These are phyloP conservation scores for Gopherus flavomarginatus DNA, from an alignment of 2,113 vertebrate genomes.

Conservation along the genomic window DNA sequence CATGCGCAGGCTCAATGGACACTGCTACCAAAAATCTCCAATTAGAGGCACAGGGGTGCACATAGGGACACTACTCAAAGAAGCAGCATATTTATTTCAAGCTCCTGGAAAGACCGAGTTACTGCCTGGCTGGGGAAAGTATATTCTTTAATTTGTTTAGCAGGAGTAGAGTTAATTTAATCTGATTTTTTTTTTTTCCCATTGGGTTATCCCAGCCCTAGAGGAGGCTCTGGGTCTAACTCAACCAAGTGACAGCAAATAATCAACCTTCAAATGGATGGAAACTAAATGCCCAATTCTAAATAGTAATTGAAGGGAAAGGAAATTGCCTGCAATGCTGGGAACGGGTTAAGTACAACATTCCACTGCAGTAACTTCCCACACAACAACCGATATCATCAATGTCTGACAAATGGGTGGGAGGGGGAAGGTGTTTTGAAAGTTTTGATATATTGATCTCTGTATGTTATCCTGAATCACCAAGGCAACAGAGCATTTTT, in stretches of 20 bases:
- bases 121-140: neutral
- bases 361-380: neutral
- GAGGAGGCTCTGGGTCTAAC: neutral
- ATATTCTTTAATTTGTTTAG: neutral
- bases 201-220: neutral
- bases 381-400: neutral
- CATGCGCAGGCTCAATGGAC: no score
- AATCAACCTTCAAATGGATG: neutral
- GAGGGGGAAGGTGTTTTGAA: neutral
- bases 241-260: neutral
- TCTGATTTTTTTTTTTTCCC: neutral
- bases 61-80: no score
- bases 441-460: neutral
- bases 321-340: neutral
- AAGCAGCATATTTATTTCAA: neutral
- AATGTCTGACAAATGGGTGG: neutral
- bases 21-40: no score
- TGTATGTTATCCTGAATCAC: neutral
- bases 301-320: neutral
- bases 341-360: neutral
- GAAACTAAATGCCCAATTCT: neutral
- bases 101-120: neutral
- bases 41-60: no score
- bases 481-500: neutral
- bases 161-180: neutral